A percentile compares a stretch with the other conserved stretches of the same genome.
phyloP scores from a whole-genome alignment of 2,797 vertebrate genomes.

The Manis crassicaudata region DNA sequence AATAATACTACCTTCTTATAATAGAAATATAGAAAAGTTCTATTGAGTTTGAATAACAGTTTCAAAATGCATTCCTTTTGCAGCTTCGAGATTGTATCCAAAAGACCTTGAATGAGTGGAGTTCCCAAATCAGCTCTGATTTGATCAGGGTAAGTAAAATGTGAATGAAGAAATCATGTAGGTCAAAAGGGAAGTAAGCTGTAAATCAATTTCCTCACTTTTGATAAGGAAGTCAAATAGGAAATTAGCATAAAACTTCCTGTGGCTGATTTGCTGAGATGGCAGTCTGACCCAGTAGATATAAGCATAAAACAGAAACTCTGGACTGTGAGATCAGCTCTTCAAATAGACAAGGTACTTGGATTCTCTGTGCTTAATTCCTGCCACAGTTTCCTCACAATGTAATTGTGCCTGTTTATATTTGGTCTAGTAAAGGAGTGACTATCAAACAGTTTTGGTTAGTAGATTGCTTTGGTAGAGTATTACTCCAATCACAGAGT shows the following conservation, averaged over 20 bases:
- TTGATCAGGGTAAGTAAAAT: slow-evolving; percentile 85
- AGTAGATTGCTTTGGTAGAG: slow-evolving; percentile 27
- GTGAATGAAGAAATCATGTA: background rate
- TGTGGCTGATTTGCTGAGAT: background rate
- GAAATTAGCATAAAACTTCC: background rate
- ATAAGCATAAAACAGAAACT: background rate
- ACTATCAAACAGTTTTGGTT: background rate
- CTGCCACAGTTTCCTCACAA: background rate
- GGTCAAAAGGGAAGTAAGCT: slow-evolving; percentile 18
- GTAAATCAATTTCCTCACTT: slow-evolving; percentile 44
- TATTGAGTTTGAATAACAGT: slow-evolving; percentile 19
- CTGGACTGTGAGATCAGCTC: background rate
- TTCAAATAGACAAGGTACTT: background rate
- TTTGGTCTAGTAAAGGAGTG: slow-evolving; percentile 13
- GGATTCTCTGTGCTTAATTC: background rate
- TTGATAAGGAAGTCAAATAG: background rate
- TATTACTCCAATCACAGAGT: background rate
- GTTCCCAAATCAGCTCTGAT: slow-evolving; percentile 86
- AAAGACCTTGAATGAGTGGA: slow-evolving; percentile 95
- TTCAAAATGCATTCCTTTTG: slow-evolving; percentile 78
- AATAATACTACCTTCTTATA: background rate
- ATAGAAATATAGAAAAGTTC: background rate
- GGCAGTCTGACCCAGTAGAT: background rate
- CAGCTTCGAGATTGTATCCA: slow-evolving; percentile 98
- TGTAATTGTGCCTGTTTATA: slow-evolving; percentile 7